Conservation (phyloP, 2,113 vertebrate species). For the Mandrillus leucophaeus region DNA sequence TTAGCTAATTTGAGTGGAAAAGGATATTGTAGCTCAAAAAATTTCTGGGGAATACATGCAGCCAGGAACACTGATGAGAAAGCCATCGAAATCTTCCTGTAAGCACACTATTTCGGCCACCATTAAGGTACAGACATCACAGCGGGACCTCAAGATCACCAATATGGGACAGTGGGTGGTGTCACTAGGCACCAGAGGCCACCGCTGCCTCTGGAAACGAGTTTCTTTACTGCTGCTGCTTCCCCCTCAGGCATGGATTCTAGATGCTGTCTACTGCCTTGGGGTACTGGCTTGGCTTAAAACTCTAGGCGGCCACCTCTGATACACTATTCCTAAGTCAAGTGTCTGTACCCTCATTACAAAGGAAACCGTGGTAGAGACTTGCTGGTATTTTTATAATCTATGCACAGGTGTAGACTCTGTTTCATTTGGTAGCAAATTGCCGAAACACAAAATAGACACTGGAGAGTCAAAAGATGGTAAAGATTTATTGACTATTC, state of each 20-base stretch:
- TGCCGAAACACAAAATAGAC: neutral
- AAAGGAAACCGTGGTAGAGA: neutral
- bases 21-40: neutral
- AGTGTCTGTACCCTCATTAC: neutral
- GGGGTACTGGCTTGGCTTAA: neutral
- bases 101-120: accelerated
- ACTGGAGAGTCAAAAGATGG: neutral
- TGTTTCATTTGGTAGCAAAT: neutral
- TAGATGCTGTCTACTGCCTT: too few species aligned
- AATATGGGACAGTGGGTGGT: neutral
- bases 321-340: neutral
- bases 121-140: neutral
- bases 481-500: neutral
- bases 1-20: neutral
- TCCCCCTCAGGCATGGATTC: too few species aligned
- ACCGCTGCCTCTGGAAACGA: neutral
- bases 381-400: neutral
- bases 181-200: neutral
- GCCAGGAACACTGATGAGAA: neutral
- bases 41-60: neutral
- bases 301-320: neutral
- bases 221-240: neutral
- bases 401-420: neutral
- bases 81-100: neutral
- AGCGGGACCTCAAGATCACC: accelerated